These are phyloP conservation scores for Myiagra hebetior DNA, from an alignment of 2,113 vertebrate species.

Conservation along the genomic window DNA sequence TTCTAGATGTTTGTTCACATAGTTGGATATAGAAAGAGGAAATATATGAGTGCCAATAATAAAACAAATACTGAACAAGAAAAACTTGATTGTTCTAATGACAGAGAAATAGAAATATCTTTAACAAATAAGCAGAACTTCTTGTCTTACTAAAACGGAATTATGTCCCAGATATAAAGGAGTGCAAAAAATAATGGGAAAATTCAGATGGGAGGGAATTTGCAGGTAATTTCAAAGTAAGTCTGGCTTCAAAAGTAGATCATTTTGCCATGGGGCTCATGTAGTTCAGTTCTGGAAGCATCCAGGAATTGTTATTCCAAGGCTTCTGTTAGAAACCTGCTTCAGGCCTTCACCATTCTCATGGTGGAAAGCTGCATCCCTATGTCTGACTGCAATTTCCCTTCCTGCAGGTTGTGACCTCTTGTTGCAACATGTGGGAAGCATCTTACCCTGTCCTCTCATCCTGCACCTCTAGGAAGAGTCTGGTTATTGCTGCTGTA, in stretches of 20 bases:
- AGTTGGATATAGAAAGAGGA: neutral
- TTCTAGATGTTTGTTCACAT: neutral
- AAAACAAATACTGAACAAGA: neutral
- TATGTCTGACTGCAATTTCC: neutral
- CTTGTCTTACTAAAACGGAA: neutral
- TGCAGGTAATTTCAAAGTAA: neutral
- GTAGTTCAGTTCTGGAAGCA: neutral
- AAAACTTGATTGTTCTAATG: neutral
- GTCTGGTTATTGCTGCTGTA: neutral
- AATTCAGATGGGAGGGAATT: neutral
- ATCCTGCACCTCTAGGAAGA: neutral
- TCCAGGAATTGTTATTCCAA: neutral
- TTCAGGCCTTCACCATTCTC: neutral
- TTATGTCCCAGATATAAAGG: neutral
- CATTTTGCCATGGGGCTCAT: neutral
- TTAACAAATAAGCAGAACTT: neutral
- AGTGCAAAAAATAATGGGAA: neutral
- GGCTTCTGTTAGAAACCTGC: neutral
- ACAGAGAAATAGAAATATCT: neutral
- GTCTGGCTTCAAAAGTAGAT: neutral
- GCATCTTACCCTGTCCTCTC: fast-evolving
- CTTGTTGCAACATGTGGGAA: neutral
- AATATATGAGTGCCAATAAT: neutral
- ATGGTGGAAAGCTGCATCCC: neutral
- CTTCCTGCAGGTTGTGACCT: neutral